Evolutionary conservation across 2,113 vertebrate genomes (phyloP).

Genomic region (Camelus bactrianus): DNA sequence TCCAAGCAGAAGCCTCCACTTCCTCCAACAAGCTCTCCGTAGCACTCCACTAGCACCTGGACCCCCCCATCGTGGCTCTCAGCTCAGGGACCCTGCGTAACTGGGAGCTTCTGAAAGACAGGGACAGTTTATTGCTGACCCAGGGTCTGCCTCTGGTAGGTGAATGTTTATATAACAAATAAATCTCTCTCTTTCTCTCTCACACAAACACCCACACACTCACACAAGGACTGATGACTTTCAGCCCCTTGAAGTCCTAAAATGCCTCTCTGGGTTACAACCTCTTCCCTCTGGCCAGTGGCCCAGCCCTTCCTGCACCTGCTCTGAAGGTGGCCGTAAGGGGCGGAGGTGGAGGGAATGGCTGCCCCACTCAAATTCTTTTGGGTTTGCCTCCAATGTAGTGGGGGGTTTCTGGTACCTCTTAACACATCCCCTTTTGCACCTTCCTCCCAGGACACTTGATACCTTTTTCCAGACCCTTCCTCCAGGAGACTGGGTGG

Average conservation of each 20-base stretch:
- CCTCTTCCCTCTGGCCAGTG: neutral
- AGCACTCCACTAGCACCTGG: neutral
- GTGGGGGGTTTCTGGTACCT: neutral
- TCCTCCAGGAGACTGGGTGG: neutral
- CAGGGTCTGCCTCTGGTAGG: neutral
- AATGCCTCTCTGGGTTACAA: neutral
- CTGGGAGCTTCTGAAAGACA: neutral
- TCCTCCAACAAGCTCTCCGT: neutral
- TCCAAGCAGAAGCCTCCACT: neutral
- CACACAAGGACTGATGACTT: neutral
- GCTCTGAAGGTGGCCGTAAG: neutral
- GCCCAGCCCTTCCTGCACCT: neutral
- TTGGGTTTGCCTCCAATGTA: neutral
- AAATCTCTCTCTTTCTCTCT: neutral
- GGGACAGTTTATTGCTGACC: neutral
- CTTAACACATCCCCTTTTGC: neutral
- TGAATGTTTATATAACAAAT: neutral
- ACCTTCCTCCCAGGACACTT: neutral
- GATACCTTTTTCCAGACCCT: neutral
- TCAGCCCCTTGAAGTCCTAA: neutral
- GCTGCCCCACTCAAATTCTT: neutral
- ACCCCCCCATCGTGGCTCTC: neutral
- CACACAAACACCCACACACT: neutral
- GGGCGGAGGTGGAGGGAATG: neutral
- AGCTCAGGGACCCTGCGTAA: neutral